phyloP scores from a whole-genome alignment of 2,797 vertebrate genomes.

The Champsocephalus esox region DNA sequence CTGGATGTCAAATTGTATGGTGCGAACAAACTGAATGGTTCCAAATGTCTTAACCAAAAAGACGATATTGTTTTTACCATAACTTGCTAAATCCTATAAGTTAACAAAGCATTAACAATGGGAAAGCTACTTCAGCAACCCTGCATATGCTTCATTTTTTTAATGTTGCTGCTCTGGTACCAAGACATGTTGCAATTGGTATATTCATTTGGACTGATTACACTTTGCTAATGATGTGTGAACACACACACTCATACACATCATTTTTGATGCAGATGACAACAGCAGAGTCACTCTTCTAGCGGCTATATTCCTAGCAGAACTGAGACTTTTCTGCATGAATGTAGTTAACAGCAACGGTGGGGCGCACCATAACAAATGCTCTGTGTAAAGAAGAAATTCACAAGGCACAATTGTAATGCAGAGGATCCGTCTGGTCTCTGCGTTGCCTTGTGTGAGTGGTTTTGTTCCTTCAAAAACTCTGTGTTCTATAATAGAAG shows the following conservation, averaged over 20 bases:
- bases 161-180: background rate
- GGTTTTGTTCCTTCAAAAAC: conserved; percentile 46
- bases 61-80: background rate
- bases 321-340: conserved; percentile 28
- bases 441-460: background rate
- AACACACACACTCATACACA: background rate
- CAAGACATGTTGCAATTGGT: background rate
- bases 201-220: background rate
- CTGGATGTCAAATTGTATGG: background rate
- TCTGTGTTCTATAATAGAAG: conserved; percentile 29
- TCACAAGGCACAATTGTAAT: conserved; percentile 39
- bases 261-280: conserved; percentile 17
- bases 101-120: background rate
- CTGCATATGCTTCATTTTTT: background rate
- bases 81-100: background rate
- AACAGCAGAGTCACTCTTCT: conserved; percentile 25
- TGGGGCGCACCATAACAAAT: conserved; percentile 37
- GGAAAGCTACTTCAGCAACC: background rate
- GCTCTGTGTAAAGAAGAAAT: conserved; percentile 31
- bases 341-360: conserved; percentile 60
- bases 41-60: background rate
- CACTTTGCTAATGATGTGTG: background rate
- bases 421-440: conserved; percentile 14
- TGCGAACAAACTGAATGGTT: background rate
- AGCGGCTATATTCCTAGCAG: conserved; percentile 37